Percentiles rank a stretch among this genome's conserved stretches.
phyloP scores from a whole-genome alignment of 2,797 vertebrate species.

The Anguilla megastoma region DNA sequence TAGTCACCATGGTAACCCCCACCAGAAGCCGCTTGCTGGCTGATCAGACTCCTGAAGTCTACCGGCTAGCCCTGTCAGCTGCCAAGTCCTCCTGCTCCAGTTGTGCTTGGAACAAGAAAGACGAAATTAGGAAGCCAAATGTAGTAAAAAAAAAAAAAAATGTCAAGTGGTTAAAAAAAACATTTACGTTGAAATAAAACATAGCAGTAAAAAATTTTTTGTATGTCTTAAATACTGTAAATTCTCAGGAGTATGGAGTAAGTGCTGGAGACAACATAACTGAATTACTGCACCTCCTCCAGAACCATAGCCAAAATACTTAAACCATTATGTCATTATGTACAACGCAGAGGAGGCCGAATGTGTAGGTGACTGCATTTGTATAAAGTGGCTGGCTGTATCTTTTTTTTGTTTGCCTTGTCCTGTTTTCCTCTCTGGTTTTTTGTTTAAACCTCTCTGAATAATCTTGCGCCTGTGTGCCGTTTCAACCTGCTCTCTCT shows the following conservation, averaged over 20 bases:
- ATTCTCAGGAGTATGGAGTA: background rate
- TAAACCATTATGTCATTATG: background rate
- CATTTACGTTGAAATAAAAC: background rate
- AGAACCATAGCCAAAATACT: background rate
- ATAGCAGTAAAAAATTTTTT: background rate
- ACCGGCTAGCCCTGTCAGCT: too few relatives aligned
- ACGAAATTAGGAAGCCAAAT: too few relatives aligned
- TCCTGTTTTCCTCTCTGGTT: background rate
- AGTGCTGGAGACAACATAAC: background rate
- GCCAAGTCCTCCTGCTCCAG: too few relatives aligned
- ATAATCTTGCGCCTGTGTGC: slow-evolving; percentile 13
- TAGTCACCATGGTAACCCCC: too few relatives aligned
- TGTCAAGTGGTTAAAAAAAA: too few relatives aligned
- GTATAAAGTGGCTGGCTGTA: slow-evolving; percentile 15
- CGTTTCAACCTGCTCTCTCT: slow-evolving; percentile 27
- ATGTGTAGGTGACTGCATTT: background rate
- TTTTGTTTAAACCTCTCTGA: background rate
- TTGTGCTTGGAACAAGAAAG: too few relatives aligned
- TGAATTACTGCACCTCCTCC: background rate
- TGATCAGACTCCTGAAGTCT: too few relatives aligned
- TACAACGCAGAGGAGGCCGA: background rate
- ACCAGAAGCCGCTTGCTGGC: too few relatives aligned
- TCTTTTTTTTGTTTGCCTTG: slow-evolving; percentile 18
- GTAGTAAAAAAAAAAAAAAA: too few relatives aligned
- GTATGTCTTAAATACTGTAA: background rate